phyloP scores from a whole-genome alignment of 2,113 vertebrate genomes.

The Xerus inauris region DNA sequence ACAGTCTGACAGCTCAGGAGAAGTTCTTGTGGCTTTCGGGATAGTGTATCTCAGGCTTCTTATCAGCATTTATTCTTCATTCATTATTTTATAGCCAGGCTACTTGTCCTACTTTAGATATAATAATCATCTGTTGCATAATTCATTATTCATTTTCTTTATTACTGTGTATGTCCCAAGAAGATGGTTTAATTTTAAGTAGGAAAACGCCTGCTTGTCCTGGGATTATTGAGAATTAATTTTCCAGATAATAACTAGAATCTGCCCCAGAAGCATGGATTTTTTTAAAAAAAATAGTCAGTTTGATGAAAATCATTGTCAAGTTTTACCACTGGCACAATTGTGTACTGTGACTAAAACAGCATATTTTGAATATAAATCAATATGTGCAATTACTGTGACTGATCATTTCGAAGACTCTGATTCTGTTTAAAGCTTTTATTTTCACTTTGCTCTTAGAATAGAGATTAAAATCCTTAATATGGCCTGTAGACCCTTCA shows the following conservation, averaged over 20 bases:
- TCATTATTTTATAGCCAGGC: conserved; percentile 51
- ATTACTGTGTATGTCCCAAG: conserved; percentile 30
- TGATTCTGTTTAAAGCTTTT: background rate
- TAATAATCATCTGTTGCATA: conserved; percentile 36
- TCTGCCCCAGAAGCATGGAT: background rate
- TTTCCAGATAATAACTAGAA: conserved; percentile 55
- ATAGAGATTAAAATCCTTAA: background rate
- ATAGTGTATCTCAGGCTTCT: background rate
- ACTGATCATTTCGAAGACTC: background rate
- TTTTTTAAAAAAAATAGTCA: background rate
- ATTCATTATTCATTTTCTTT: conserved; percentile 60
- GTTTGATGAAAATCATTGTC: background rate
- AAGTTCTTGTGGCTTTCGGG: background rate
- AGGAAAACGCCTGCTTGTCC: conserved; percentile 31
- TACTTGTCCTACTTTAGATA: conserved; percentile 5
- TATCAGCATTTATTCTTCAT: conserved; percentile 1
- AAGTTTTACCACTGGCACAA: background rate
- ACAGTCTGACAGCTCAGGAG: background rate
- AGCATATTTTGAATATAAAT: background rate
- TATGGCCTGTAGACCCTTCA: background rate
- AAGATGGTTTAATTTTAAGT: conserved; percentile 38
- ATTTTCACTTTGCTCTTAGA: background rate
- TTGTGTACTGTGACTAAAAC: background rate
- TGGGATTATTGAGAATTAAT: conserved; percentile 45
- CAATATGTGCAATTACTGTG: background rate